Evolutionary conservation across 2,113 vertebrate species (phyloP), one percentile per base, ranked within the genome.

Genomic region (Aspiorhynchus laticeps): DNA sequence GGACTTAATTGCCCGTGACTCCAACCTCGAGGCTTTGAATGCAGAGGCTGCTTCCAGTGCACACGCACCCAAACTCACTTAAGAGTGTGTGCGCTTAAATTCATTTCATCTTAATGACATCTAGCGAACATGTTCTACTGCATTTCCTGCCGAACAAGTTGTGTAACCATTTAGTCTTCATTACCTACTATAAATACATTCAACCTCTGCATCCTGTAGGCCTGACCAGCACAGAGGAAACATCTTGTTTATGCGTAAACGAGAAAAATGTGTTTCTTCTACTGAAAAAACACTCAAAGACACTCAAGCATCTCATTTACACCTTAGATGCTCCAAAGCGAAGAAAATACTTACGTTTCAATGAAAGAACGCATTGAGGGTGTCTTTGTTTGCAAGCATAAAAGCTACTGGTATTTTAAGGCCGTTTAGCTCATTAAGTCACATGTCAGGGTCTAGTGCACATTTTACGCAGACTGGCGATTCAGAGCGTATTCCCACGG

Each of bases 1-100:
- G 92, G 61, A 93, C 91, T 94, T 94, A 94, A 94, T 94, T 93
- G 91, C 90, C 94, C 90, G 21, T 94, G 93, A 94, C 89, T 92
- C 91, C 87, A 88, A 7, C 90, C 92, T 92, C 83, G 85, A 87
- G 93, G 90, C 90, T 31, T 88, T 91, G 83, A 90, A 90, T 83
- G 92, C 91, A 87, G 61, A 90, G 91, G 86, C 85, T 61, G 90
- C 86, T 85, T 90, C 90, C 91, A 89, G 38, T 46, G 7, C 8
- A 7, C 48, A 75, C 31, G 21, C 77, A 65, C 31, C 41, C 69
- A 91, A 53, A 91, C 91, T 92, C 93, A 90, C 92, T 93, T 91
- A 91, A 31, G 51, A 43, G 85, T 74, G 88, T 51, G 86, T 77
- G 75, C 80, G 77, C 14, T 17, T 85, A 59, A 9, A 79, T 86